A percentile compares a stretch with the other conserved stretches of the same genome.
Evolutionary conservation across 64 coral and sea anemone species (phyloP).

Genomic region (Astreopora myriophthalma): DNA sequence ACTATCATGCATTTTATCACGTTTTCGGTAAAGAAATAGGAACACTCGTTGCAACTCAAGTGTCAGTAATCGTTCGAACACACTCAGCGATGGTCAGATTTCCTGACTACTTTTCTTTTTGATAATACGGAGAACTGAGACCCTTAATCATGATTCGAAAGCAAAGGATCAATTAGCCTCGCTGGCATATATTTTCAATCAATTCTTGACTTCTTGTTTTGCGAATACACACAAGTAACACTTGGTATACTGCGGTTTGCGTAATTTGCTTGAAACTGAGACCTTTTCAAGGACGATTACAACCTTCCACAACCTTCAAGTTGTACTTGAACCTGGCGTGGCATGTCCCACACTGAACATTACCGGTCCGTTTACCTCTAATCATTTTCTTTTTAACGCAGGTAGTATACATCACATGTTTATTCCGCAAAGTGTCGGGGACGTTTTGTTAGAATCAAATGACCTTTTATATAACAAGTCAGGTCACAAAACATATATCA

Average conservation of each 20-base stretch:
- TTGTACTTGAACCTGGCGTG: background rate
- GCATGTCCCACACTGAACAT: background rate
- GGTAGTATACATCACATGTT: background rate
- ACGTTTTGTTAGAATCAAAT: background rate
- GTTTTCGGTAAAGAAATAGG: too few species aligned
- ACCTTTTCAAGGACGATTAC: background rate
- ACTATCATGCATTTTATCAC: conserved; percentile 5
- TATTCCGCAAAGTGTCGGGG: background rate
- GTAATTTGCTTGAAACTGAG: background rate
- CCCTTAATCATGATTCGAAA: too few species aligned
- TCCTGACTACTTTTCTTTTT: too few species aligned
- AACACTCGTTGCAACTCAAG: too few species aligned
- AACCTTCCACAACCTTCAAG: background rate
- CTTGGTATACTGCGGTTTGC: background rate
- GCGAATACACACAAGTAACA: too few species aligned
- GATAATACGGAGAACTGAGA: too few species aligned
- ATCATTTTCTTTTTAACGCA: background rate
- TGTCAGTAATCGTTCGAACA: background rate
- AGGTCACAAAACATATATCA: background rate
- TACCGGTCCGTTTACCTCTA: background rate
- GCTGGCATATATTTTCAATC: background rate
- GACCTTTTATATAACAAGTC: background rate
- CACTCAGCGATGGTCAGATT: background rate
- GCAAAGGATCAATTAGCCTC: too few species aligned
- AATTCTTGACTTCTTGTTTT: background rate